Evolutionary conservation across 2,888 invertebrate genomes (phyloP), one percentile per base, ranked within the genome.

Genomic region (Hirtodrosophila cameraria): DNA sequence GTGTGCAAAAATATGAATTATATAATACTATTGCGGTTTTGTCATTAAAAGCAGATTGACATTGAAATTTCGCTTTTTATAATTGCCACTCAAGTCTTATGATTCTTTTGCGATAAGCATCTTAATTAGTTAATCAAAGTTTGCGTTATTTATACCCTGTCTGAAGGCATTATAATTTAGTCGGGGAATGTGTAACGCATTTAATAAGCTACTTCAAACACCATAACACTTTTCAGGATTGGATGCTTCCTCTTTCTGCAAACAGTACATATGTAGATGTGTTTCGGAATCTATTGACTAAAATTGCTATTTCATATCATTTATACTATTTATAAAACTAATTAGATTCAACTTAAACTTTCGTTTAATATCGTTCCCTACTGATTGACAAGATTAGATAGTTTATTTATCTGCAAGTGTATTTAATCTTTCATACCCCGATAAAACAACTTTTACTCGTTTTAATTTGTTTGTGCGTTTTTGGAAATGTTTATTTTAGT

Each of bases 401-500:
- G 28, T n/a, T 20, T 20, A 20, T 20, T 20, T 20, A 20, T 20
- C 13, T 3, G 13, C 9, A 15, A 9, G 9, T 8, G 7, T 9
- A 9, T 12, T 6, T 6, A 1, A 15, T 23, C 13, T 13, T 18
- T 4, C 1, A 18, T 20, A 13, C 7, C 13, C 20, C 1, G 12
- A 13, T 23, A 23, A 6, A 2, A 1, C 2, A 4, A 7, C 7
- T 23, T 7, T 4, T 23, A 8, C 2, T 23, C 8, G 23, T 23
- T 33, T 33, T 2, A 8, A 11, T 46, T 3, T 2, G 5, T 41
- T 54, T 41, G 49, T 54, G 49, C 18, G 11, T 28, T 11, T 23
- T 13, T 45, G 35, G 35, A 54, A 23, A 41, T 33, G 23, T 68
- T 68, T 68, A 55, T 55, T 61, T 28, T 12, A 45, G 41, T 50